A percentile compares a stretch with the other conserved stretches of the same genome.
Conservation (phyloP, 2,797 vertebrate genomes). For the Sebastes trivittatus region DNA sequence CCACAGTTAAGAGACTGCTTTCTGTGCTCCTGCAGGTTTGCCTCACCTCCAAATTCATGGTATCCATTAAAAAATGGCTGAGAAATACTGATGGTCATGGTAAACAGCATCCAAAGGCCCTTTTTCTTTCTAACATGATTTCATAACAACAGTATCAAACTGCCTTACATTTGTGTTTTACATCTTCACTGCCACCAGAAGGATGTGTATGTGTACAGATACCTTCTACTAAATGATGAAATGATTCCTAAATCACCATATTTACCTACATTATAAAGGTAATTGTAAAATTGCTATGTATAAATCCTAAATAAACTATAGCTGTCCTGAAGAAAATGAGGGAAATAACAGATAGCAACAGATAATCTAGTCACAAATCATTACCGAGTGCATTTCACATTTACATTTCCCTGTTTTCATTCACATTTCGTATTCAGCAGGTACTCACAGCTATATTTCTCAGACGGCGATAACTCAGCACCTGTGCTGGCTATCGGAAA, state of each 20-base stretch:
- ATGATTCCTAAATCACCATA: not conserved
- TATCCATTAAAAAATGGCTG: not conserved
- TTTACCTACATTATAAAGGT: not conserved
- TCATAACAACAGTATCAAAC: not conserved
- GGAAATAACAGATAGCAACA: not conserved
- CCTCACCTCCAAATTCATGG: not conserved
- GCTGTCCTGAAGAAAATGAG: not conserved
- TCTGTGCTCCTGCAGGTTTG: not conserved
- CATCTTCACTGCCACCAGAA: not conserved
- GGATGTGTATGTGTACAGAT: not conserved
- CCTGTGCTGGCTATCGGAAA: not conserved
- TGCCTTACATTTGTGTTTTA: not conserved
- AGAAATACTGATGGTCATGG: not conserved
- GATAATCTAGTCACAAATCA: not conserved
- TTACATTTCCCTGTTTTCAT: not conserved
- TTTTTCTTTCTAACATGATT: not conserved
- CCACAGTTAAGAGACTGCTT: not conserved
- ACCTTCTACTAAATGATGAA: not conserved
- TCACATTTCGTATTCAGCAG: slow-evolving; percentile 2
- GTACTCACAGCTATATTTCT: not conserved
- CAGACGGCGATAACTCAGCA: slow-evolving; percentile 8
- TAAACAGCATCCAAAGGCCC: not conserved
- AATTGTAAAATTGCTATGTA: not conserved
- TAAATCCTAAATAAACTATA: not conserved
- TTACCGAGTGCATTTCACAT: slow-evolving; percentile 1